These are phyloP conservation scores for Meriones psammophilus DNA, from an alignment of 2,797 vertebrate species.

Conservation along the genomic window DNA sequence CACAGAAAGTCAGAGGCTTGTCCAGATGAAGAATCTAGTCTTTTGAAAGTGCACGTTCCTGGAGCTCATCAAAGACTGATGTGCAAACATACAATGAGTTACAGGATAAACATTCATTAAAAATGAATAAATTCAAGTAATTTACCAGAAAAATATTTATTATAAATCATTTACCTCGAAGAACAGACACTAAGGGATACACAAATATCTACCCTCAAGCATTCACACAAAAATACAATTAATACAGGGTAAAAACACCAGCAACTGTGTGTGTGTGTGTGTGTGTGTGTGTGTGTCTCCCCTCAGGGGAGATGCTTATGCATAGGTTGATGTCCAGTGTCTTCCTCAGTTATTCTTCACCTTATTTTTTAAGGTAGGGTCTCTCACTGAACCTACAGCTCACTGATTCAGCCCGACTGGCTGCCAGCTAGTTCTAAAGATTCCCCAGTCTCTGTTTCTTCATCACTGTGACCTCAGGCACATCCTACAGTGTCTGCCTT, in stretches of 20 bases:
- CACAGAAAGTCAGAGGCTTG: conserved; percentile 18
- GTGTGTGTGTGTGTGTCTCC: not conserved
- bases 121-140: conserved; percentile 53
- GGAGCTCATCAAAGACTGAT: conserved; percentile 61
- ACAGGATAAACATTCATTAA: conserved; percentile 6
- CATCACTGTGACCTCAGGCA: not conserved
- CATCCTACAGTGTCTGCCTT: not conserved
- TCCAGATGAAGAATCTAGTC: conserved; percentile 9
- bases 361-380: not conserved
- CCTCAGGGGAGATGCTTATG: too few species aligned
- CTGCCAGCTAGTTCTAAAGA: not conserved
- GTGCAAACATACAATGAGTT: not conserved
- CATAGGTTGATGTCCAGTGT: not conserved
- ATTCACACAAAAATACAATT: conserved; percentile 13
- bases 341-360: not conserved
- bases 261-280: not conserved
- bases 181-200: conserved; percentile 40
- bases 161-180: conserved; percentile 13
- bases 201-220: not conserved
- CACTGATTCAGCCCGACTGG: not conserved
- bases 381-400: not conserved
- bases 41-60: not conserved
- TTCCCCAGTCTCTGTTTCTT: not conserved
- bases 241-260: not conserved
- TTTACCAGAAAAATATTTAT: not conserved